phyloP scores from a whole-genome alignment of 1,140 invertebrate species.

The Sycophila sp. region DNA sequence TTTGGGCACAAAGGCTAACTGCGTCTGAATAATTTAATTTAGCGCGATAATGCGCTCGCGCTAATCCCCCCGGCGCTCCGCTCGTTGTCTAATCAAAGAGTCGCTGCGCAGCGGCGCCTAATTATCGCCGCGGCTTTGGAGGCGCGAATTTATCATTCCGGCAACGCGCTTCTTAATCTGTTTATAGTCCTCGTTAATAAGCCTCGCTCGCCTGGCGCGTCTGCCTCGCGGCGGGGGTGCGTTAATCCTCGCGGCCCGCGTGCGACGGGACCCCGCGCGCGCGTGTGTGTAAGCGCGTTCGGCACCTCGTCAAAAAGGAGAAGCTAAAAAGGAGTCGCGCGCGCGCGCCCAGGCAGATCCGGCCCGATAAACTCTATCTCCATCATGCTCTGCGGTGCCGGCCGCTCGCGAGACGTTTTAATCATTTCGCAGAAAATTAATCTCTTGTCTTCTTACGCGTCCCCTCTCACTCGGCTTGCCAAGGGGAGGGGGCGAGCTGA shows the following conservation, averaged over 20 bases:
- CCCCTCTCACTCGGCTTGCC: neutral
- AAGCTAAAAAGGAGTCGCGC: slow-evolving; percentile 15
- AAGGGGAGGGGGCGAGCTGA: neutral
- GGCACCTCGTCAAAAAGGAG: slow-evolving; percentile 32
- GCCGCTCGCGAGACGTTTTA: slow-evolving; percentile 36
- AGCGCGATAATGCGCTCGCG: slow-evolving; percentile 19
- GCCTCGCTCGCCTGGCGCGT: neutral
- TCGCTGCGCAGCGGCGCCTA: neutral
- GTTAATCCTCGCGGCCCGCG: too few species aligned
- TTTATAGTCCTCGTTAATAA: slow-evolving; percentile 31
- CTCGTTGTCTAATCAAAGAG: slow-evolving; percentile 27
- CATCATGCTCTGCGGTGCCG: neutral
- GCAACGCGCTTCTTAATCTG: slow-evolving; percentile 37
- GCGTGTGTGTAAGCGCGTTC: too few species aligned
- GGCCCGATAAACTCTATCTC: slow-evolving; percentile 7
- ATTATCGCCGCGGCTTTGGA: slow-evolving; percentile 23
- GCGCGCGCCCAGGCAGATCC: neutral
- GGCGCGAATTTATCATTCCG: slow-evolving; percentile 30
- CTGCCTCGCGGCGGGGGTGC: slow-evolving; percentile 10
- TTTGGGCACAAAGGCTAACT: neutral
- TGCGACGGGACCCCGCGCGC: too few species aligned
- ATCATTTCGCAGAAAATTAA: slow-evolving; percentile 40
- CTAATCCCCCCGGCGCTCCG: slow-evolving; percentile 23
- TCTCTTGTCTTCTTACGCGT: slow-evolving; percentile 33
- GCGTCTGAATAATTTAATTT: slow-evolving; percentile 26